Evolutionary conservation across 2,888 invertebrate genomes (phyloP).

Genomic region (Hyalella azteca): DNA sequence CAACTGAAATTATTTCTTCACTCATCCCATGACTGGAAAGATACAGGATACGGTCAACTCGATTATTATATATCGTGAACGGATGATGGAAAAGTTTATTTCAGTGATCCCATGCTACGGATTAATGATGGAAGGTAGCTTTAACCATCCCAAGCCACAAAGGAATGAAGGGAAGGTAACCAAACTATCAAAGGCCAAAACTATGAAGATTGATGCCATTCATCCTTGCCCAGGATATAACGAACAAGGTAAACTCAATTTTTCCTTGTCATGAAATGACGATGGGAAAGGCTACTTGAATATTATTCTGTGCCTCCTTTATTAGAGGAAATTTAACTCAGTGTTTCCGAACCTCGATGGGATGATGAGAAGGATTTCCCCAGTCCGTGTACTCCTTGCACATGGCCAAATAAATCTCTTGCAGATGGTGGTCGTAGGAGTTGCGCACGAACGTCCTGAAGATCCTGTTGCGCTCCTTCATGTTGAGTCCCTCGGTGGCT

Average conservation of each 20-base stretch:
- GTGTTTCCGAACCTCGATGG: constrained; percentile 62
- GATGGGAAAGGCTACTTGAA: neutral
- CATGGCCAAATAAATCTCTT: constrained; percentile 94
- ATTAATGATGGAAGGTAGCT: no score
- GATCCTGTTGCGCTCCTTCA: constrained; percentile 74
- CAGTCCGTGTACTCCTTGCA: constrained; percentile 98
- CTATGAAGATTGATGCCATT: neutral
- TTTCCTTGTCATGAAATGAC: neutral
- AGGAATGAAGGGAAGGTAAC: neutral
- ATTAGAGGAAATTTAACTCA: neutral
- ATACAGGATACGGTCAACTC: no score
- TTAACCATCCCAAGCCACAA: no score
- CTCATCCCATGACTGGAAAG: no score
- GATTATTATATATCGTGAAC: no score
- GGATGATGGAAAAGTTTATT: no score
- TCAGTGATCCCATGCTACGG: no score
- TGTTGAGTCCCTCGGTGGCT: constrained; percentile 46
- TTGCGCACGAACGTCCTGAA: constrained; percentile 91
- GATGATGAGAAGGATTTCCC: constrained; percentile 89
- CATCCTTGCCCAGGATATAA: neutral
- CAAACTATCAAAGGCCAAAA: neutral
- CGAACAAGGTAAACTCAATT: neutral
- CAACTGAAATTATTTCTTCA: no score
- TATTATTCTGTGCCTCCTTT: neutral
- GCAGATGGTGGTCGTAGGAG: constrained; percentile 92